phyloP scores from a whole-genome alignment of 2,797 vertebrate species.

The Epinephelus awoara region DNA sequence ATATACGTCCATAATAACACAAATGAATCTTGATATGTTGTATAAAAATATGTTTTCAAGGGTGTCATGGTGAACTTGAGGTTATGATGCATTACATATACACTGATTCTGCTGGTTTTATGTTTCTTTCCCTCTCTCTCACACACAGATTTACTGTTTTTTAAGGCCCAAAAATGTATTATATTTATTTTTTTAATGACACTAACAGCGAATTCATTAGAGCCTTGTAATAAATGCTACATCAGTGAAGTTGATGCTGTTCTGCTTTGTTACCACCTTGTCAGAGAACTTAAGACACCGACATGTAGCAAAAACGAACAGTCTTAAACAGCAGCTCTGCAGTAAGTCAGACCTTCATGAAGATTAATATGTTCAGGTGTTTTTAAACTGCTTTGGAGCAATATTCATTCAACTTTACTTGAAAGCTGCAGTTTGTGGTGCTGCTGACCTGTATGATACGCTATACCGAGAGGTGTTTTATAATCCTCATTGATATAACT shows the following conservation, averaged over 20 bases:
- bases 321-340: background rate
- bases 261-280: background rate
- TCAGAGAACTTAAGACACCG: background rate
- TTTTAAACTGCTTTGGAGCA: background rate
- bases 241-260: background rate
- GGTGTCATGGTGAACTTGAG: background rate
- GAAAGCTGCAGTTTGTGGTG: background rate
- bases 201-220: background rate
- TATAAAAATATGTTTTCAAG: background rate
- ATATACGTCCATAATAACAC: too few relatives aligned
- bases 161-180: background rate
- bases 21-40: too few relatives aligned
- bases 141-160: background rate
- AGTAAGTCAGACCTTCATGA: background rate
- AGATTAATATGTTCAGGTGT: background rate
- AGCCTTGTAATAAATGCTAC: background rate
- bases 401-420: background rate
- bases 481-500: background rate
- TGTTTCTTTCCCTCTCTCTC: background rate
- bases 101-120: background rate
- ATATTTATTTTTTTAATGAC: background rate
- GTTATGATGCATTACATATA: background rate
- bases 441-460: background rate
- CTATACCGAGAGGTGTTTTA: background rate
- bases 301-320: background rate